Percentiles rank a stretch among this genome's conserved stretches.
phyloP scores from a whole-genome alignment of 2,888 invertebrate genomes.

The Pollenia angustigena region DNA sequence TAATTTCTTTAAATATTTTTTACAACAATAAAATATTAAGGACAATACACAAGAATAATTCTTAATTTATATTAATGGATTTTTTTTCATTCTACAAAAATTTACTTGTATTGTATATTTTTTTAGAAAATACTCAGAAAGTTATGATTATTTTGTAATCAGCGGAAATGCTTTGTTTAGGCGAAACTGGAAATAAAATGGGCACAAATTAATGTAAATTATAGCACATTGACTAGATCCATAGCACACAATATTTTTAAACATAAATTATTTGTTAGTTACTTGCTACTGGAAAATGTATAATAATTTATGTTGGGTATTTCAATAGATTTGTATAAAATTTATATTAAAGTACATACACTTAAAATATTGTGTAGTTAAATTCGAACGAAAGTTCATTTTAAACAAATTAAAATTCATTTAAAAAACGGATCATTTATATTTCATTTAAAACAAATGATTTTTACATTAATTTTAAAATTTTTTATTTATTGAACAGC shows the following conservation, averaged over 20 bases:
- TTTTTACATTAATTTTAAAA: no score
- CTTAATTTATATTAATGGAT: no score
- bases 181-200: constrained; percentile 12
- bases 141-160: background rate
- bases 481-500: no score
- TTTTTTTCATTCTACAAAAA: no score
- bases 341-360: no score
- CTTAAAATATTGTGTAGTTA: no score
- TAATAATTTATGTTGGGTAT: constrained; percentile 1
- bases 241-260: background rate
- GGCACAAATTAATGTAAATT: constrained; percentile 29
- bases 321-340: background rate
- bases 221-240: background rate
- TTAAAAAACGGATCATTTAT: no score
- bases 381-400: no score
- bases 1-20: constrained; percentile 16
- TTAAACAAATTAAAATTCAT: no score
- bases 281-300: background rate
- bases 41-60: no score
- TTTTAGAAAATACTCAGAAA: background rate
- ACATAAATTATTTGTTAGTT: constrained; percentile 4
- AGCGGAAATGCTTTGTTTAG: constrained; percentile 33
- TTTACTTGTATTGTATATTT: no score
- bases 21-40: background rate
- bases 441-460: no score